phyloP scores from a whole-genome alignment of 2,888 invertebrate genomes.

The Agonopterix heracliana region DNA sequence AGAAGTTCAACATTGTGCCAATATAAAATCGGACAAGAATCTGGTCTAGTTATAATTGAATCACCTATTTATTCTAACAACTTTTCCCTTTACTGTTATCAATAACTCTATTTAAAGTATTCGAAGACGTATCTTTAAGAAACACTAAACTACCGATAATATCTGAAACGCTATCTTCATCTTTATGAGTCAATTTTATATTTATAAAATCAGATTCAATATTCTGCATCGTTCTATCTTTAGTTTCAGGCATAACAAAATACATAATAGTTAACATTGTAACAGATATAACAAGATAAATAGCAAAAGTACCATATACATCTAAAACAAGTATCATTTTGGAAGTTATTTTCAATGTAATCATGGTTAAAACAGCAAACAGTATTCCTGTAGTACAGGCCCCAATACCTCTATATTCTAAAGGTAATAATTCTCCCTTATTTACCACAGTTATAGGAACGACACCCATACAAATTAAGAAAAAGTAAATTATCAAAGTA shows the following conservation, averaged over 20 bases:
- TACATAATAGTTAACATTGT: neutral
- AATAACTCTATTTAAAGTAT: too few species aligned
- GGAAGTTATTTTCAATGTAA: constrained; percentile 1
- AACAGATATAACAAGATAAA: neutral
- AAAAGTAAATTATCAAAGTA: neutral
- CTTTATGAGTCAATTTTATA: neutral
- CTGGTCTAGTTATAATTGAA: too few species aligned
- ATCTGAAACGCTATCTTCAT: neutral
- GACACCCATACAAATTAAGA: neutral
- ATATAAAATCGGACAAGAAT: too few species aligned
- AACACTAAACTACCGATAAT: neutral
- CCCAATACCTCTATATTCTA: constrained; percentile 2
- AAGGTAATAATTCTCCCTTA: constrained; percentile 2
- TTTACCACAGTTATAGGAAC: neutral
- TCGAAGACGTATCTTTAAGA: too few species aligned
- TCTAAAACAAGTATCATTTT: neutral
- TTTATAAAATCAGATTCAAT: neutral
- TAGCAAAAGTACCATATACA: constrained; percentile 2
- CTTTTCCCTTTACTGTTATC: too few species aligned
- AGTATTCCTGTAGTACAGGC: neutral
- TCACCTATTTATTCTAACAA: too few species aligned
- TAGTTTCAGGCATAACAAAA: constrained; percentile 3
- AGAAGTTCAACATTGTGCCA: too few species aligned
- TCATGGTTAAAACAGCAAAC: neutral
- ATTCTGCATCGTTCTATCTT: neutral